Evolutionary conservation across 2,888 invertebrate species (phyloP), one percentile per base, ranked within the genome.

Genomic region (Maniola hyperantus): DNA sequence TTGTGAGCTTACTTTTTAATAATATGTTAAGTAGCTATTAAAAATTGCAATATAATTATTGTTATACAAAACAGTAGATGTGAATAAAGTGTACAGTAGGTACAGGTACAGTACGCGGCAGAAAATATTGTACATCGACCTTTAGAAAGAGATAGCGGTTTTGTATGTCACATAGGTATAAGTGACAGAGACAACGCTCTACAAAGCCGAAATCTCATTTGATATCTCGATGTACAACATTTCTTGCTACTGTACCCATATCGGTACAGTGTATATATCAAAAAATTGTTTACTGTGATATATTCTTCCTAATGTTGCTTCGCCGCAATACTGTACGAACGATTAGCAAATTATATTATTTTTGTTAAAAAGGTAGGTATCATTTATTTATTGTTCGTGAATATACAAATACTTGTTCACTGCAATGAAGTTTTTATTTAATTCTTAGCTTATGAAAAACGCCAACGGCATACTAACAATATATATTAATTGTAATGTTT

Each of bases 271-370:
- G 61, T 63, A 53, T 53, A 64, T 66, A 58, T 53, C 68, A 73
- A 67, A 70, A 70, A 67, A 71, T 72, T 63, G 63, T 85, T 85
- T 79, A 84, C 90, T 90, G 89, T 89, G 89, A 89, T 89, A 89
- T 80, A 80, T 75, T 87, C 85, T 87, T 89, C 85, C 84, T 85
- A 77, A 76, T 77, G 76, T 82, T 76, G 82, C 78, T 81, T 79
- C 72, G 78, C 81, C 78, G 80, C 4, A 26, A 4, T 78, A 76
- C 73, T 77, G 67, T 75, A 78, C 77, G 76, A 77, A 77, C 76
- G 76, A 76, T 77, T 79, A 83, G 78, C 74, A 78, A 77, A 81
- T 79, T 82, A 26, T 26, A 26, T 26, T 26, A 79, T 81, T 83
- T 83, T 82, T 62, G 80, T 83, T 85, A 78, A 78, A 66, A 64